A percentile compares a stretch with the other conserved stretches of the same genome.
These are phyloP conservation scores for Dicranocentrus wangi DNA, from an alignment of 2,888 invertebrate genomes.

Conservation along the genomic window DNA sequence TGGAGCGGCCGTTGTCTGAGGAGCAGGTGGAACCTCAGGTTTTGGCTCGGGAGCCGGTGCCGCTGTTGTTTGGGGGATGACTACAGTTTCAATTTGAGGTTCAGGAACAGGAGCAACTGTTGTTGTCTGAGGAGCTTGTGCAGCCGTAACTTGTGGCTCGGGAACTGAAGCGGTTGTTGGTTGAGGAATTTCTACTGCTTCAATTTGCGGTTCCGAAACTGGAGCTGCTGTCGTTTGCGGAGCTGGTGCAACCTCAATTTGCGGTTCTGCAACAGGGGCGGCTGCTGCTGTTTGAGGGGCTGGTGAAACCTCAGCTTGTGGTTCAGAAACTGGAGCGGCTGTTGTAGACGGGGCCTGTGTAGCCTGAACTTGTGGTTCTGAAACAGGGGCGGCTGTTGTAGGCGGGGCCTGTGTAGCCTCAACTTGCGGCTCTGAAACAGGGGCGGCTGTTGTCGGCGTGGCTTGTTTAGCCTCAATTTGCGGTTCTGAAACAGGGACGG, in stretches of 20 bases:
- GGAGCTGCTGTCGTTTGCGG: slow-evolving; percentile 35
- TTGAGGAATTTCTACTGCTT: slow-evolving; percentile 67
- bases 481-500: neutral
- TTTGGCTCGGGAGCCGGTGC: slow-evolving; percentile 6
- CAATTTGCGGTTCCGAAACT: slow-evolving; percentile 30
- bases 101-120: slow-evolving; percentile 69
- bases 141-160: slow-evolving; percentile 67
- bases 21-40: slow-evolving; percentile 42
- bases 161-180: slow-evolving; percentile 33
- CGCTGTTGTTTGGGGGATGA: slow-evolving; percentile 23
- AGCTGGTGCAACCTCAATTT: slow-evolving; percentile 35
- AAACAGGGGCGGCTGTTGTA: slow-evolving; percentile 1
- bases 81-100: slow-evolving; percentile 72
- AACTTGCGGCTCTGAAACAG: neutral
- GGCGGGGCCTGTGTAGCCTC: slow-evolving; percentile 69
- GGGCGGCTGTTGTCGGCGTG: neutral
- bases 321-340: slow-evolving; percentile 6
- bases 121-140: slow-evolving; percentile 54
- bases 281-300: neutral
- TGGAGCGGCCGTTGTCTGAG: slow-evolving; percentile 18
- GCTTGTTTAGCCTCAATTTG: slow-evolving; percentile 69
- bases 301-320: neutral
- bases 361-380: slow-evolving; percentile 12
- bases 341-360: slow-evolving; percentile 68
- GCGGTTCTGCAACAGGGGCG: slow-evolving; percentile 21